Evolutionary conservation across 2,113 vertebrate genomes (phyloP), one percentile per base, ranked within the genome.

Genomic region (Mesocricetus auratus): DNA sequence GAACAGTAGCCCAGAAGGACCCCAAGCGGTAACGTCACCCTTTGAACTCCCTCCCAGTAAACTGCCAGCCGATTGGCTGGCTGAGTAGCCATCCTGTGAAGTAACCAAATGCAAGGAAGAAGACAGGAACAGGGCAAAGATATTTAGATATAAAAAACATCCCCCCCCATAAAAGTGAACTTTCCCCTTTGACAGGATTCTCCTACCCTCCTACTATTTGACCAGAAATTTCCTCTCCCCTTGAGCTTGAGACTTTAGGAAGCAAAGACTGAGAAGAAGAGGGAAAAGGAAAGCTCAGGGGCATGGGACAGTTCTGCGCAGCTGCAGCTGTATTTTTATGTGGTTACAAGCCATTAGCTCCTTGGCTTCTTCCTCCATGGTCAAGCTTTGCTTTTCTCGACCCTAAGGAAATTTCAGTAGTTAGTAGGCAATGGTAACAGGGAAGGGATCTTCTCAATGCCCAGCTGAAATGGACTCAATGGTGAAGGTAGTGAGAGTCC

Each of bases 281-380:
- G 78, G 4, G 2, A 29, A n/a, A 69, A 36, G 7, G 66, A 19
- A 19, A 7, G 9, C 17, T 24, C 45, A 9, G 33, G 26, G 66
- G 26, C 2, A 1, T 6, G 15, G 31, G 10, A 24, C 9, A 6
- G 0, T 56, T 77, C 15, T 45, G 39, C 6, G 7, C 47, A 45
- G 31, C 53, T 3, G 45, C 13, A 73, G 11, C n/a, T n/a, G n/a
- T 16, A 19, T 39, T 66, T 58, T 56, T 5, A 2, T 60, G 66
- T 58, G 64, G 4, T 62, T 83, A 45, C 4, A 1, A 45, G 17
- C 39, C 29, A 29, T 7, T 16, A 85, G 39, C 42, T 29, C 56
- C 69, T 33, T n/a, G 17, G 42, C 29, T 36, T n/a, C 45, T 87
- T 91, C 66, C 56, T 36, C 2, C 17, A 39, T 21, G 11, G 24